A percentile compares a stretch with the other conserved stretches of the same genome.
These are phyloP conservation scores for Oncorhynchus nerka DNA, from an alignment of 2,113 vertebrate genomes.

Conservation along the genomic window DNA sequence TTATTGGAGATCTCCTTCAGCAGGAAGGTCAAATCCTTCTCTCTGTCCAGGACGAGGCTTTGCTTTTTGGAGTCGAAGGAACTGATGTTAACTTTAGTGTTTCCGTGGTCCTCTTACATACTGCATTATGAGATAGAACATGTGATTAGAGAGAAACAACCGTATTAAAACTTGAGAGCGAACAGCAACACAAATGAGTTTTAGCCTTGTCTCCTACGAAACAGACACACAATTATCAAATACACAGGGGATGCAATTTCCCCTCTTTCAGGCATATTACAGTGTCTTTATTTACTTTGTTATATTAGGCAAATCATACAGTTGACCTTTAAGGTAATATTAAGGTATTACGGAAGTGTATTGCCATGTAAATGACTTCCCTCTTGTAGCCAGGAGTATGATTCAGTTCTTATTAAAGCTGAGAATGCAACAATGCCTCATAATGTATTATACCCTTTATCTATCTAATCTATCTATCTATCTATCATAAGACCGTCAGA, in stretches of 20 bases:
- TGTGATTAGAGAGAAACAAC: slow-evolving; percentile 45
- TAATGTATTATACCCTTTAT: not conserved
- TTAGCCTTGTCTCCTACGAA: slow-evolving; percentile 25
- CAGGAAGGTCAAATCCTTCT: slow-evolving; percentile 79
- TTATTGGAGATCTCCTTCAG: slow-evolving; percentile 86
- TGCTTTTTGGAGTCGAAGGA: slow-evolving; percentile 51
- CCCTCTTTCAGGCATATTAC: slow-evolving; percentile 48
- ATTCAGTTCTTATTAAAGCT: slow-evolving; percentile 57
- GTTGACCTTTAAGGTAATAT: slow-evolving; percentile 65
- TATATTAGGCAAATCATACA: slow-evolving; percentile 60
- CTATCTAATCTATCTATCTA: too few relatives aligned
- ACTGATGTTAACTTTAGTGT: slow-evolving; percentile 41
- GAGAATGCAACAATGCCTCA: slow-evolving; percentile 29
- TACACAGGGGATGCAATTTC: slow-evolving; percentile 57
- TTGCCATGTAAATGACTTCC: slow-evolving; percentile 56
- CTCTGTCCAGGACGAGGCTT: slow-evolving; percentile 64
- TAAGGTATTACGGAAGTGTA: slow-evolving; percentile 52
- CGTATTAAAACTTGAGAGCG: slow-evolving; percentile 45
- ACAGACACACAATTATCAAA: slow-evolving; percentile 52
- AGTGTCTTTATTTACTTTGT: slow-evolving; percentile 57
- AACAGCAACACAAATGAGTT: slow-evolving; percentile 39
- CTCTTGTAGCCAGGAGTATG: slow-evolving; percentile 47
- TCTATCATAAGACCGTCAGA: too few relatives aligned
- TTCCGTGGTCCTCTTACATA: slow-evolving; percentile 40
- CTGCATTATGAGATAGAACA: slow-evolving; percentile 52